These are phyloP conservation scores for Chanos chanos DNA, from an alignment of 2,797 vertebrate genomes.

Conservation along the genomic window DNA sequence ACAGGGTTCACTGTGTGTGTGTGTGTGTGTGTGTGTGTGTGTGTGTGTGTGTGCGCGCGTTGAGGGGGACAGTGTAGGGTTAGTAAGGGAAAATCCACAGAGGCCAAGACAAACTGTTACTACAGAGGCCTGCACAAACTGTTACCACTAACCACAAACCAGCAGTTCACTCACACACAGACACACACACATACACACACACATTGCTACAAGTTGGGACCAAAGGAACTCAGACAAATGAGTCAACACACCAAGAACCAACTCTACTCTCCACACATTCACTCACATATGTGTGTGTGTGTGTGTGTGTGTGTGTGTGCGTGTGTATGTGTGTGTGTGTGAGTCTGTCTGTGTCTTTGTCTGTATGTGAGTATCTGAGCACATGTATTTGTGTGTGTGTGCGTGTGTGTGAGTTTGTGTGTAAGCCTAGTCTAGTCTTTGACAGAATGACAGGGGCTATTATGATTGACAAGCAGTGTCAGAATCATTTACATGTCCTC, in stretches of 20 bases:
- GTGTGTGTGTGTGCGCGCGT: slow-evolving; percentile 42
- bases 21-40: not conserved
- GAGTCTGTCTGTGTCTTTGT: too few species aligned
- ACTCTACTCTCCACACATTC: not conserved
- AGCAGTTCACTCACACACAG: slow-evolving; percentile 19
- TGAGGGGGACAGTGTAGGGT: slow-evolving; percentile 21
- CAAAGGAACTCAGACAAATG: slow-evolving; percentile 24
- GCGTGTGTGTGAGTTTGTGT: not conserved
- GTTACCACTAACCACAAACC: slow-evolving; percentile 38
- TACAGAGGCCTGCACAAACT: not conserved
- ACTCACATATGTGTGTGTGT: not conserved
- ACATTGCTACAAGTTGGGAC: slow-evolving; percentile 31
- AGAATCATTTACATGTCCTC: slow-evolving; percentile 45
- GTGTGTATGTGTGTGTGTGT: slow-evolving; percentile 13
- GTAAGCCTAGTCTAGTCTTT: slow-evolving; percentile 35
- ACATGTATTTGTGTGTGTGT: not conserved
- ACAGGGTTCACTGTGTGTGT: too few species aligned
- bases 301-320: not conserved
- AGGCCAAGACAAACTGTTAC: slow-evolving; percentile 13
- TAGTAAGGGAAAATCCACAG: slow-evolving; percentile 37
- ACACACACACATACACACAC: slow-evolving; percentile 13
- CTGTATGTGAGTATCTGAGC: too few species aligned
- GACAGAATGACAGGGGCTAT: slow-evolving; percentile 57
- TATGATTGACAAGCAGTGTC: slow-evolving; percentile 51
- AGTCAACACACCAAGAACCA: slow-evolving; percentile 17